Base-by-base conservation (phyloP, 2,797 vertebrate species). In the Myotis pilosus region DNA sequence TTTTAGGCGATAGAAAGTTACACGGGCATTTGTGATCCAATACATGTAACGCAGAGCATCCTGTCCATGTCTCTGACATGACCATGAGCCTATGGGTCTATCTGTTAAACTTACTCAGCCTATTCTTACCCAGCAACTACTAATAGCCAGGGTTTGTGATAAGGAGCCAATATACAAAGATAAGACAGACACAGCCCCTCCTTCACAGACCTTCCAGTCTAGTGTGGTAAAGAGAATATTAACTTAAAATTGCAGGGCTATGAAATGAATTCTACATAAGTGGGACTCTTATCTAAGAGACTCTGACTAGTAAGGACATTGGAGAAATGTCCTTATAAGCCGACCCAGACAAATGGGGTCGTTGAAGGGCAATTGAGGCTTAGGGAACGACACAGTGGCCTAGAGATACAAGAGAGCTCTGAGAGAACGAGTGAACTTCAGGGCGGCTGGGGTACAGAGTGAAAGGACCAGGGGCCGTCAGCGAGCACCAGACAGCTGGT, bases 1-100 rank as follows among this genome's bases (percentile, higher is more conserved):
- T 69, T 92, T 94, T 49, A 60, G 71, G 55, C 92, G 36, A 76
- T 72, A 19, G 38, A 84, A 87, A 60, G 23, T 81, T 83, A 33
- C 28, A 1, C n/a, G 49, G 55, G 6, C 19, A n/a, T 30, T 93
- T 66, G 55, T 69, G 53, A 51, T 49, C 38, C 64, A 3, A 60
- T 87, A n/a, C 2, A 19, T 74, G 72, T 68, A 89, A 1, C 9
- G 6, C n/a, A 44, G 69, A 95, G 28, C 68, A 57, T 74, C 28
- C 4, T 44, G 2, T 20, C 41, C 16, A n/a, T 13, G 8, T 79
- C 74, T 87, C 49, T 85, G 68, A 62, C 30, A 7, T 30, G 44
- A 60, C 30, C 23, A 6, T 12, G 9, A 64, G 33, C 53, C 49
- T 81, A 15, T 57, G 8, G 41, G 92, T 60, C 36, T 33, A 11